phyloP scores from a whole-genome alignment of 2,888 invertebrate genomes.

The Rambutsinella grinnellia region DNA sequence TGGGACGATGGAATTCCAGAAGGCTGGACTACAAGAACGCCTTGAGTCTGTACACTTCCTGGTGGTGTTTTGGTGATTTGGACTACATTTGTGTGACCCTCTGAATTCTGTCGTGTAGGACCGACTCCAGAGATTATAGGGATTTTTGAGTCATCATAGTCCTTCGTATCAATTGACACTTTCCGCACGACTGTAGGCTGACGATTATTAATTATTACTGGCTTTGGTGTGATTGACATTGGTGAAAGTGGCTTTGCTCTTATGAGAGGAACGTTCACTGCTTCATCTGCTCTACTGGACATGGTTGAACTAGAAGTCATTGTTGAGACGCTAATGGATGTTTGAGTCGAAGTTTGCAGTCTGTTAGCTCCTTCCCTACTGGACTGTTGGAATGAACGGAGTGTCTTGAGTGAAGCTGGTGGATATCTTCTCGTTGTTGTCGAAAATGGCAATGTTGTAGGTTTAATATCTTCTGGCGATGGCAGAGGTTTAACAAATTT shows the following conservation, averaged over 20 bases:
- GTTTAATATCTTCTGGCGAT: slow-evolving; percentile 14
- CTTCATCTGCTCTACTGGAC: slow-evolving; percentile 19
- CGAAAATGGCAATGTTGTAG: slow-evolving; percentile 56
- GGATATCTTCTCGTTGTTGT: slow-evolving; percentile 53
- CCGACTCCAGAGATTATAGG: slow-evolving; percentile 66
- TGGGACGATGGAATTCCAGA: slow-evolving; percentile 35
- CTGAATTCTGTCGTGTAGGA: slow-evolving; percentile 45
- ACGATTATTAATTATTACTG: slow-evolving; percentile 27
- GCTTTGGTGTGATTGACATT: slow-evolving; percentile 38
- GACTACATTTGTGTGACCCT: slow-evolving; percentile 8
- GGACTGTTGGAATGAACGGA: slow-evolving; percentile 43
- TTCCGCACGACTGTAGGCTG: slow-evolving; percentile 36
- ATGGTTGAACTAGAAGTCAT: slow-evolving; percentile 48
- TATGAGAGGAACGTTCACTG: slow-evolving; percentile 28
- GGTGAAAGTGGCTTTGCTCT: slow-evolving; percentile 37
- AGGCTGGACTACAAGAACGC: slow-evolving; percentile 41
- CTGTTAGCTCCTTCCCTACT: slow-evolving; percentile 48
- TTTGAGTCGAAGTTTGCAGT: slow-evolving; percentile 44
- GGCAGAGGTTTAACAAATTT: slow-evolving; percentile 38
- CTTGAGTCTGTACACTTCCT: slow-evolving; percentile 41
- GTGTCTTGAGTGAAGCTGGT: slow-evolving; percentile 22
- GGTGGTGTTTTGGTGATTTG: slow-evolving; percentile 25
- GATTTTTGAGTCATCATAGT: slow-evolving; percentile 65
- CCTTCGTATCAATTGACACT: slow-evolving; percentile 51
- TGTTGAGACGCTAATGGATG: slow-evolving; percentile 32